A percentile compares a stretch with the other conserved stretches of the same genome.
phyloP scores from a whole-genome alignment of 2,888 invertebrate genomes.

The Cryptus viduatorius region DNA sequence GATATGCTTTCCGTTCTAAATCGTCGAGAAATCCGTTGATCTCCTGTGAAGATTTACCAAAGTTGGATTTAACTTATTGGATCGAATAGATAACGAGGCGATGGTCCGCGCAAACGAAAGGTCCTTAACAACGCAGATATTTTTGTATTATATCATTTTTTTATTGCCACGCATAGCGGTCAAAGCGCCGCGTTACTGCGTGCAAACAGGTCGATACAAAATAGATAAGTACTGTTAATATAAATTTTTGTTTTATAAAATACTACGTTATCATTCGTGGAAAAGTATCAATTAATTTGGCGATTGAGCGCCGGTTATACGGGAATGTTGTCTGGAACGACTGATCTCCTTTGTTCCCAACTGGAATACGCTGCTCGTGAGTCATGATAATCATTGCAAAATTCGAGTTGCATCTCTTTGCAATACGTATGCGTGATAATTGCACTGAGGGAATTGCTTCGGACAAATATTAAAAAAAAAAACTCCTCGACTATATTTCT shows the following conservation, averaged over 20 bases:
- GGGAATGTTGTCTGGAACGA: neutral
- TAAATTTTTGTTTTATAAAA: neutral
- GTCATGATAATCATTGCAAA: neutral
- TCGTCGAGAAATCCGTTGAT: slow-evolving; percentile 83
- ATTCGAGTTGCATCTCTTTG: neutral
- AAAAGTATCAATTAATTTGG: neutral
- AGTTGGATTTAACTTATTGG: slow-evolving; percentile 83
- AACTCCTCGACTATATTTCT: neutral
- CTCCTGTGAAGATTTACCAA: slow-evolving; percentile 82
- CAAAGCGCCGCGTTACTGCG: neutral
- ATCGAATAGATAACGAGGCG: slow-evolving; percentile 77
- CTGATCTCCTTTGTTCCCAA: neutral
- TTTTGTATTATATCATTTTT: neutral
- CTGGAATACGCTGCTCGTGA: neutral
- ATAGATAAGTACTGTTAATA: slow-evolving; percentile 36
- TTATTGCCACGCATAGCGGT: slow-evolving; percentile 16
- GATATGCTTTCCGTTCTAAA: slow-evolving; percentile 86
- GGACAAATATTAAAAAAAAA: neutral
- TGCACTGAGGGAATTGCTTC: neutral
- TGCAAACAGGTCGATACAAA: slow-evolving; percentile 49
- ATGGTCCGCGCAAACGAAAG: neutral
- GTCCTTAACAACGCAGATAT: neutral
- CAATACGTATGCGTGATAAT: neutral
- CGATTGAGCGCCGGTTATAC: neutral
- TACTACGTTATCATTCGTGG: slow-evolving; percentile 14